These are phyloP conservation scores for Caracal caracal DNA, from an alignment of 2,113 vertebrate genomes.

Conservation along the genomic window DNA sequence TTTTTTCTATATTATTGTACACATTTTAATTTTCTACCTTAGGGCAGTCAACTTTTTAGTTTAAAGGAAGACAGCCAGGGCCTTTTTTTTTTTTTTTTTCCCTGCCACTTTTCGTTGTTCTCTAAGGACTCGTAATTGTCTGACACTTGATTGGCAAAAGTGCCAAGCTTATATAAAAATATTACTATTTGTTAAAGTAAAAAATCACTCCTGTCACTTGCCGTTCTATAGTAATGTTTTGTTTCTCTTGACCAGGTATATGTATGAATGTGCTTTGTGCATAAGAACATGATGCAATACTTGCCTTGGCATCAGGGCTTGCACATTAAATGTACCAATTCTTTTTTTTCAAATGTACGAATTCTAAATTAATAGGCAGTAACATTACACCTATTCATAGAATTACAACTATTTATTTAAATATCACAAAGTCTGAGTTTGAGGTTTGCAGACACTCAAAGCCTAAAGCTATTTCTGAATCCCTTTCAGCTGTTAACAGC, in stretches of 20 bases:
- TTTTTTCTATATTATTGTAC: not conserved
- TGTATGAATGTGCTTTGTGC: not conserved
- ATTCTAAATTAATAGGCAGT: not conserved
- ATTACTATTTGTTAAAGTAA: not conserved
- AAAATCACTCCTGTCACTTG: not conserved
- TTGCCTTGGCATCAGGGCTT: not conserved
- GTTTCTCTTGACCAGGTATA: not conserved
- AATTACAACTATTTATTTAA: not conserved
- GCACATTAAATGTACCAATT: not conserved
- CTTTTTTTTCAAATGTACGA: not conserved
- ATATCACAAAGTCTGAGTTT: not conserved
- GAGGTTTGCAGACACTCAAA: not conserved
- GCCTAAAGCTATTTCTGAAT: not conserved
- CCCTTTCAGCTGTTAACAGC: not conserved
- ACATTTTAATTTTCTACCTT: too few relatives aligned
- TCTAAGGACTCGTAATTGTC: not conserved
- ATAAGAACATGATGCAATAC: not conserved
- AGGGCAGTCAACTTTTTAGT: too few relatives aligned
- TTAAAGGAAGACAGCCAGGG: too few relatives aligned
- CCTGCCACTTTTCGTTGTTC: not conserved
- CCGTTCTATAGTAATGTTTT: not conserved
- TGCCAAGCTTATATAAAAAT: not conserved
- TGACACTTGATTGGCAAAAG: not conserved
- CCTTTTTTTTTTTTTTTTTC: not conserved
- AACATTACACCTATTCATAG: not conserved